Evolutionary conservation across 2,113 vertebrate species (phyloP).

Genomic region (Gadus chalcogrammus): DNA sequence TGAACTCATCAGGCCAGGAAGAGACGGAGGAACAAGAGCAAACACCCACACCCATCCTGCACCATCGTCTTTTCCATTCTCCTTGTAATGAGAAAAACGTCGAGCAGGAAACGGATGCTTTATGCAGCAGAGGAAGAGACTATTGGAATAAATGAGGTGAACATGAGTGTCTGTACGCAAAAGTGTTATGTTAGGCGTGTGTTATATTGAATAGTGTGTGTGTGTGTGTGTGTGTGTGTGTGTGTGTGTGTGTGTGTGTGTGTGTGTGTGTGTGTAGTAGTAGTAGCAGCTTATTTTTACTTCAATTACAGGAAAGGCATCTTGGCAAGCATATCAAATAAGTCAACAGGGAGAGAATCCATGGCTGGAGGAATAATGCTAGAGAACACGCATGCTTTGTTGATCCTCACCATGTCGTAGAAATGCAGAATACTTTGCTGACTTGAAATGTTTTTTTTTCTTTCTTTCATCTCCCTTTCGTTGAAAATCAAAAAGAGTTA

Average conservation of each 20-base stretch:
- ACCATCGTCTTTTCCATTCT: conserved; percentile 66
- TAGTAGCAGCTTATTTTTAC: too few species aligned
- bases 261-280: not conserved
- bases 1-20: conserved; percentile 62
- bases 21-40: conserved; percentile 49
- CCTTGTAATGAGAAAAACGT: conserved; percentile 71
- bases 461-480: not conserved
- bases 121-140: conserved; percentile 55
- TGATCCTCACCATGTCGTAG: too few species aligned
- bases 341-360: too few species aligned
- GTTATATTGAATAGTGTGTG: not conserved
- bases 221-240: conserved; percentile 5
- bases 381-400: too few species aligned
- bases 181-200: conserved; percentile 7
- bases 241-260: not conserved
- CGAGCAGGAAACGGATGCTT: conserved; percentile 69
- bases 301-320: too few species aligned
- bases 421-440: too few species aligned
- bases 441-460: too few species aligned
- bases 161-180: conserved; percentile 39
- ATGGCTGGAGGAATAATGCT: too few species aligned
- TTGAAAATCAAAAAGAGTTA: not conserved
- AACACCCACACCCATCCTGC: conserved; percentile 24
- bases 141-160: conserved; percentile 56
- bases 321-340: too few species aligned